Evolutionary conservation across 2,113 vertebrate species (phyloP).

Genomic region (Chitala chitala): DNA sequence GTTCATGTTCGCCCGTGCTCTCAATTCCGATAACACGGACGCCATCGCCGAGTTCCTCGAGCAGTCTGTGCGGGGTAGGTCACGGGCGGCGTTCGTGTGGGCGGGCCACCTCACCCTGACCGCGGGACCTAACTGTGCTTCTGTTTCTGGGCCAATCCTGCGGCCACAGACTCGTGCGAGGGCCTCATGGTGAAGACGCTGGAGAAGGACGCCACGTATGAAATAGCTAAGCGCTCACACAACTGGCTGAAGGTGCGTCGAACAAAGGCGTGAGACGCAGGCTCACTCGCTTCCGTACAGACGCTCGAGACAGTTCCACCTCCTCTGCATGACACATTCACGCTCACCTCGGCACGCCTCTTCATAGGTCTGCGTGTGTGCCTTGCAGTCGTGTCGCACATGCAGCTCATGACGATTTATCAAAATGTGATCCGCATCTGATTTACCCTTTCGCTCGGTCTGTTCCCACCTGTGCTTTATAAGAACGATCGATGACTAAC

Average conservation of each 20-base stretch:
- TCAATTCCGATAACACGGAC: slow-evolving; percentile 72
- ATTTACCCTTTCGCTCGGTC: too few relatives aligned
- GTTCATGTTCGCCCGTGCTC: slow-evolving; percentile 76
- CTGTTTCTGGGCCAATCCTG: too few relatives aligned
- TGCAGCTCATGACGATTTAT: too few relatives aligned
- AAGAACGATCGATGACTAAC: too few relatives aligned
- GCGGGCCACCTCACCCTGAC: background rate
- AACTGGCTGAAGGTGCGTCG: slow-evolving; percentile 84
- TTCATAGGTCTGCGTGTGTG: too few relatives aligned
- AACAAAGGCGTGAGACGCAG: too few relatives aligned
- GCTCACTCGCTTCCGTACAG: too few relatives aligned
- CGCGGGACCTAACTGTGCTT: background rate
- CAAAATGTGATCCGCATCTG: too few relatives aligned
- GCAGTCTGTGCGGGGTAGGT: slow-evolving; percentile 78
- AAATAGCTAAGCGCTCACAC: slow-evolving; percentile 86
- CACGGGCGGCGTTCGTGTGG: background rate
- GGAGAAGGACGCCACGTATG: slow-evolving; percentile 82
- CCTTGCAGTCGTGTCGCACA: too few relatives aligned
- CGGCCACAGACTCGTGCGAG: slow-evolving; percentile 76
- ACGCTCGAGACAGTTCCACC: too few relatives aligned
- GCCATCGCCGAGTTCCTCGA: slow-evolving; percentile 83
- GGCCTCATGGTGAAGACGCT: slow-evolving; percentile 89
- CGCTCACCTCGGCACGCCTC: too few relatives aligned
- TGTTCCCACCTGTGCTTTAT: background rate
- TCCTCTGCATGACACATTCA: too few relatives aligned